Evolutionary conservation across 2,888 invertebrate species (phyloP).

Genomic region (Crioceris asparagi): DNA sequence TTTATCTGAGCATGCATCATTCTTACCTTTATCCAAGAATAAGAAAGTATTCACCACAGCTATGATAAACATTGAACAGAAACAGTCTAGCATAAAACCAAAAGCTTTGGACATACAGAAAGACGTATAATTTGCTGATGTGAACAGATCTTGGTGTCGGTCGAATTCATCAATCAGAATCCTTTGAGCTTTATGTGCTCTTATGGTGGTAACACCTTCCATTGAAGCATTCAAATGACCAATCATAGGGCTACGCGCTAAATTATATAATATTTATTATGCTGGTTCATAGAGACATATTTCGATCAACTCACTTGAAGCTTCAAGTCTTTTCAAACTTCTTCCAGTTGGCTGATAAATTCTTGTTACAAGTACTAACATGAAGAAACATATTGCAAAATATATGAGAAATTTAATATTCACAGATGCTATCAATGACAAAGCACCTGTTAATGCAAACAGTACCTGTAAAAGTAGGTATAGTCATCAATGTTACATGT

Average conservation of each 20-base stretch:
- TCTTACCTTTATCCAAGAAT: conserved; percentile 21
- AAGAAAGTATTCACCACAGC: conserved; percentile 21
- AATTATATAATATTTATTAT: conserved; percentile 18
- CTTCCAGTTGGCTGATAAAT: conserved; percentile 25
- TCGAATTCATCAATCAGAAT: conserved; percentile 32
- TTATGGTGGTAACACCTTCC: conserved; percentile 35
- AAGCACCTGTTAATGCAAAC: conserved; percentile 16
- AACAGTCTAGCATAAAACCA: conserved; percentile 28
- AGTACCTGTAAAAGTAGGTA: conserved; percentile 14
- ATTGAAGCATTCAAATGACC: conserved; percentile 34
- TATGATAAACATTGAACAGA: conserved; percentile 24
- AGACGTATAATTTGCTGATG: conserved; percentile 30
- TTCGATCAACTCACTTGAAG: conserved; percentile 28
- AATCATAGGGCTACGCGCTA: conserved; percentile 34
- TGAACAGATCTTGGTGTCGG: conserved; percentile 32
- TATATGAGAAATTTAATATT: conserved; percentile 23
- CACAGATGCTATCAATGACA: conserved; percentile 20
- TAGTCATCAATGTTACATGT: background rate
- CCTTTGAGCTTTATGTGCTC: conserved; percentile 30
- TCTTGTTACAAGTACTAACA: conserved; percentile 19
- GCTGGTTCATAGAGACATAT: too few species aligned
- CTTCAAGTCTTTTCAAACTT: conserved; percentile 28
- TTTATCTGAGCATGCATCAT: too few species aligned
- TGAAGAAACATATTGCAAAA: conserved; percentile 16
- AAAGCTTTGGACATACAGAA: conserved; percentile 28